Base-by-base conservation (phyloP, 2,888 invertebrate species). In the Drosophila koepferae region DNA sequence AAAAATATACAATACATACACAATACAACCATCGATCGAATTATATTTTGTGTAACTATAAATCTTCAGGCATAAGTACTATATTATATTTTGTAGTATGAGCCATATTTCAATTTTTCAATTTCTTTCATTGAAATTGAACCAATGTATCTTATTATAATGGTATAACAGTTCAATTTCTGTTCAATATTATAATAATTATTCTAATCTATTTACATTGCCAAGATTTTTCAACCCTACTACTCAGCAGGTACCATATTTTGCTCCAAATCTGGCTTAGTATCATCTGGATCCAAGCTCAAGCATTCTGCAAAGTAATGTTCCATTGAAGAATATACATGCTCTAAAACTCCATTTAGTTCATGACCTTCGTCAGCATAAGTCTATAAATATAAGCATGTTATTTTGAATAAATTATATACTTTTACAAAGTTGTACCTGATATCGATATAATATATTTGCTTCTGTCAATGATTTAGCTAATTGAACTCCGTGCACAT, bases 351-450 rank as follows among this genome's bases (percentile, higher is more conserved):
- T 67, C 97, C 97, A 82, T 94, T 94, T 75, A 98, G 94, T 85
- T 96, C 95, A 93, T 98, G 98, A 74, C 97, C 97, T 94, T 98
- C 97, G 93, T 98, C 97, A 59, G 98, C 97, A 93, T 98, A 98
- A 81, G 97, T 96, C 98, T 98, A 94, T 23, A 78, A 77, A 28
- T 14, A 46, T 12, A 16, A 28, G 2, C 5, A 28, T 40, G 20
- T 20, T 38, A 16, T 36, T 54, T 20, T 20, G 9, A 5, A 12
- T 18, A 18, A 23, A 9, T n/a, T 18, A 34, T 18, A 51, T 3
- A 34, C 6, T 1, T 6, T 51, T 34, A 12, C n/a, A n/a, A 18
- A 51, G 10, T 12, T 18, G 1, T 93, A 98, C 98, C 96, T 98
- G 98, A 94, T 98, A 96, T 94, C 97, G 95, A 94, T 98, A 99